Evolutionary conservation across 2,113 vertebrate species (phyloP), one percentile per base, ranked within the genome.

Genomic region (Merops nubicus): DNA sequence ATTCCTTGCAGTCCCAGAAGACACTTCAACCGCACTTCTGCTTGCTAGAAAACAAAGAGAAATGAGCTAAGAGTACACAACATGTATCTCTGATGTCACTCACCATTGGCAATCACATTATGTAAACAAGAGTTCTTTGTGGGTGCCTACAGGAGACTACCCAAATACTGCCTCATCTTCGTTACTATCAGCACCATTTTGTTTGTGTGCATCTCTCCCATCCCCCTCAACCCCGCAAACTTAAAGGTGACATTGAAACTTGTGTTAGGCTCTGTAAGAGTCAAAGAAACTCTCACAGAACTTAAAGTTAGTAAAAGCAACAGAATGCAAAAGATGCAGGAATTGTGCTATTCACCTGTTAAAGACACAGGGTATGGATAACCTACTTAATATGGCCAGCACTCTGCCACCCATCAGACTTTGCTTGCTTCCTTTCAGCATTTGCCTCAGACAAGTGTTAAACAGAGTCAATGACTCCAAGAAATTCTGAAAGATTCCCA

Each of bases 1-100:
- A 99, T 98, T 85, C 95, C 98, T 89, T 99, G 98, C 8, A 99
- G 97, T 91, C 97, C 98, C 68, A 98, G 96, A 88, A 99, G 97
- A 94, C 99, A 99, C 94, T 98, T 99, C 70, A 99, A 96, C 85
- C 99, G 98, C 73, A 99, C 99, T 54, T 99, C 99, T 29, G 98
- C 97, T 87, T 98, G 94, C 99, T 99, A 89, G 12, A 88, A 92
- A 88, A 96, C 74, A 88, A 86, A 96, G 9, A 60, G 12, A 78
- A 85, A 83, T 9, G 6, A 6, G 36, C 47, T 69, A 91, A 75
- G 29, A 93, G 38, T 43, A 43, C 89, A 79, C 72, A 47, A 54
- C 16, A 56, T 5, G 2, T 19, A 67, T 13, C 18, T 56, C 15
- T 79, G 34, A 75, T 45, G 33, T 54, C 91, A 75, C 33, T 74